phyloP scores from a whole-genome alignment of 2,888 invertebrate species.

The Nomada ruficornis region DNA sequence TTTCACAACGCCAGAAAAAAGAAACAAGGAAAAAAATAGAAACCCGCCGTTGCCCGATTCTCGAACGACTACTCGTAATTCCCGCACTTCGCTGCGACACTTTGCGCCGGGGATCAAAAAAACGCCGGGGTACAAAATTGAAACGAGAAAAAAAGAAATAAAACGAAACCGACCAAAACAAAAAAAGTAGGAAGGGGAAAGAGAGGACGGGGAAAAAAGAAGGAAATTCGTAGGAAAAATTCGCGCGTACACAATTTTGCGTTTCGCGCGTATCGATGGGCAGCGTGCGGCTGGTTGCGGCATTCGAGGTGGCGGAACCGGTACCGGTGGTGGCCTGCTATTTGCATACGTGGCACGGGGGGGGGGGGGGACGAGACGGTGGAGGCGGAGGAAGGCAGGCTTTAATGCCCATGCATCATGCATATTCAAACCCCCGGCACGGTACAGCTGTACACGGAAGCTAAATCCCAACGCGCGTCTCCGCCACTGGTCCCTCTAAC shows the following conservation, averaged over 20 bases:
- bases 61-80: neutral
- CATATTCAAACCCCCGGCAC: slow-evolving; percentile 82
- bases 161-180: neutral
- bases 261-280: slow-evolving; percentile 55
- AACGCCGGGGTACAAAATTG: neutral
- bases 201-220: no score
- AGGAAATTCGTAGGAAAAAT: slow-evolving; percentile 38
- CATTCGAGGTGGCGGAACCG: slow-evolving; percentile 60
- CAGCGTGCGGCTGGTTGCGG: slow-evolving; percentile 48
- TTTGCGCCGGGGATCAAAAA: neutral
- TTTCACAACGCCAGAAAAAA: slow-evolving; percentile 17
- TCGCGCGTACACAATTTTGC: slow-evolving; percentile 51
- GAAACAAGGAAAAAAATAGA: neutral
- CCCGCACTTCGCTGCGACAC: slow-evolving; percentile 2
- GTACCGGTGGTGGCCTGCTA: slow-evolving; percentile 72
- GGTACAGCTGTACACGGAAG: slow-evolving; percentile 83
- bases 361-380: slow-evolving; percentile 54
- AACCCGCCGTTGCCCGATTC: neutral
- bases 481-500: slow-evolving; percentile 51
- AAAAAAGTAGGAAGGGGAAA: neutral
- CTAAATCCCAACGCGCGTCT: slow-evolving; percentile 81
- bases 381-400: slow-evolving; percentile 72
- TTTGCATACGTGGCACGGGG: slow-evolving; percentile 80
- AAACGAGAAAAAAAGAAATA: neutral
- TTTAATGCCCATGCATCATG: slow-evolving; percentile 84